Percentiles rank a stretch among this genome's conserved stretches.
phyloP scores from a whole-genome alignment of 2,113 vertebrate species.

The Trinectes maculatus region DNA sequence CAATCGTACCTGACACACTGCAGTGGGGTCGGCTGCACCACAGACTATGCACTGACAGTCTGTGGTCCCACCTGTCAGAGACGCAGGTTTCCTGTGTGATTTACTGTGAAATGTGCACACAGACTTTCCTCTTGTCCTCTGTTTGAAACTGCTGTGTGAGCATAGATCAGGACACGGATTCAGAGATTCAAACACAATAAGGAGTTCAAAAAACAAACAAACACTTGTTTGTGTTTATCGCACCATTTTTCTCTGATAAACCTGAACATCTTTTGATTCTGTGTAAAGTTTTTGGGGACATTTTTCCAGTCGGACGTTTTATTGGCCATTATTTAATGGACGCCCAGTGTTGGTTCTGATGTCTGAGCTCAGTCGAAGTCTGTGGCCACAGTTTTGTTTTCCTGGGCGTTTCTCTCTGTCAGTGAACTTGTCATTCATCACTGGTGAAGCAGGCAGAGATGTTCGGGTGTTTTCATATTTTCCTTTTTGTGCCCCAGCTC shows the following conservation, averaged over 20 bases:
- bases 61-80: slow-evolving; percentile 17
- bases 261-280: no score
- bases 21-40: slow-evolving; percentile 16
- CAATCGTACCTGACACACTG: slow-evolving; percentile 30
- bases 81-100: not conserved
- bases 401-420: slow-evolving; percentile 26
- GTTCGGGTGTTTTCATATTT: slow-evolving; percentile 27
- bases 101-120: not conserved
- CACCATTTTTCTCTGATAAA: no score
- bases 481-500: slow-evolving; percentile 29
- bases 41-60: not conserved
- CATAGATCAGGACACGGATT: no score
- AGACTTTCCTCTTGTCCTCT: not conserved
- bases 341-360: no score
- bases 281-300: no score
- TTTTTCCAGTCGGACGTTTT: no score
- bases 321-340: no score
- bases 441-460: slow-evolving; percentile 8
- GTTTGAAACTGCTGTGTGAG: slow-evolving; percentile 1
- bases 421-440: slow-evolving; percentile 43
- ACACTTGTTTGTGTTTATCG: no score
- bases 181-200: no score
- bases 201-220: no score
- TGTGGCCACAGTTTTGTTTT: not conserved
- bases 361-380: not conserved